phyloP scores from a whole-genome alignment of 2,797 vertebrate species.

The Muscicapa comitata region DNA sequence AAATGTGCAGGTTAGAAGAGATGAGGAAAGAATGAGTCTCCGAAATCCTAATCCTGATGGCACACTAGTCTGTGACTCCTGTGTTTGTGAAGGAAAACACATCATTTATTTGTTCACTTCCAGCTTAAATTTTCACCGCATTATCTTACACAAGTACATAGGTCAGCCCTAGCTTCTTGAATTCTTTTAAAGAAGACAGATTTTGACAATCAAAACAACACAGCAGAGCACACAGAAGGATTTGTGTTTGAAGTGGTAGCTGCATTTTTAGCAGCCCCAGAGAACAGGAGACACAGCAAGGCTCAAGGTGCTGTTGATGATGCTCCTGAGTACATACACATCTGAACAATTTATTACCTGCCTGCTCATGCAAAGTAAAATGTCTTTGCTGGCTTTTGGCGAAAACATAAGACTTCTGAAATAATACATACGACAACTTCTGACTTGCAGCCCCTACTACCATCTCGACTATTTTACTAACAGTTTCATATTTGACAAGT shows the following conservation, averaged over 20 bases:
- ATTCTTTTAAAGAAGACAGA: background rate
- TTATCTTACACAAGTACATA: background rate
- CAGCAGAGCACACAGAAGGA: background rate
- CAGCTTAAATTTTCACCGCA: background rate
- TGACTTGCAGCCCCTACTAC: background rate
- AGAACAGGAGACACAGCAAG: background rate
- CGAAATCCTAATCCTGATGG: background rate
- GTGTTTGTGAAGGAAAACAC: background rate
- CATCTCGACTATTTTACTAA: background rate
- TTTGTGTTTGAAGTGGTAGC: background rate
- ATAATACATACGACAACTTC: background rate
- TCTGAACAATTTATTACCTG: background rate
- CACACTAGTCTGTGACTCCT: background rate
- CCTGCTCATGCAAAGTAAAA: background rate
- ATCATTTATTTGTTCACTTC: background rate
- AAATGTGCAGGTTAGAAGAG: background rate
- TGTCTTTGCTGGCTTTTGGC: background rate
- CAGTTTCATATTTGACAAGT: background rate
- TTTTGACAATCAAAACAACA: background rate
- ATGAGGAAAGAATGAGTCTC: background rate
- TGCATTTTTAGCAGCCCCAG: background rate
- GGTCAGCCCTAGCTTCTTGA: background rate
- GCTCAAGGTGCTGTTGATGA: background rate
- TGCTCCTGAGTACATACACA: background rate
- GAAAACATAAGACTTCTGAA: background rate